phyloP scores from a whole-genome alignment of 1,140 invertebrate species.

The Trichonephila clavipes region DNA sequence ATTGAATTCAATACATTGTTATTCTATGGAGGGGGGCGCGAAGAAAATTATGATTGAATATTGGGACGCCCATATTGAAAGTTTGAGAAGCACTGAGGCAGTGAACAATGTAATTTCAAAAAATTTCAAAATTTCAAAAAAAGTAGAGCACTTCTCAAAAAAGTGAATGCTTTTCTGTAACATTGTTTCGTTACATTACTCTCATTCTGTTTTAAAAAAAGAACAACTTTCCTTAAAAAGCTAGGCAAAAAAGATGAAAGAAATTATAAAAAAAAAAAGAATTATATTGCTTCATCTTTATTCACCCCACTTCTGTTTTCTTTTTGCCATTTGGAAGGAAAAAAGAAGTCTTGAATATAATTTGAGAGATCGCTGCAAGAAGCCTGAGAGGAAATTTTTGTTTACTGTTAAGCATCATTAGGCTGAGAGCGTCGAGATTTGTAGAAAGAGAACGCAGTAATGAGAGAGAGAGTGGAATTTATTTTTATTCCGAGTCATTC shows the following conservation, averaged over 20 bases:
- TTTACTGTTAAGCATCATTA: slow-evolving; percentile 4
- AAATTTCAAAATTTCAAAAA: too few species aligned
- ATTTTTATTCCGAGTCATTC: not conserved
- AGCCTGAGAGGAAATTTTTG: not conserved
- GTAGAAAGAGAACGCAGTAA: not conserved
- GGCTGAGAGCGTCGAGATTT: not conserved
- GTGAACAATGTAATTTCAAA: too few species aligned
- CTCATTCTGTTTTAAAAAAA: too few species aligned
- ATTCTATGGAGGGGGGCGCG: too few species aligned
- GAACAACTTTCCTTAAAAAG: too few species aligned
- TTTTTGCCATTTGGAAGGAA: not conserved
- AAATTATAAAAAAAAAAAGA: not conserved
- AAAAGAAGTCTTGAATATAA: not conserved
- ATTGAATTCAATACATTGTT: too few species aligned
- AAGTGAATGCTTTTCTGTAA: too few species aligned
- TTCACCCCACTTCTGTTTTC: not conserved
- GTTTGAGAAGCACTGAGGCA: too few species aligned
- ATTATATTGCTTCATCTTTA: not conserved
- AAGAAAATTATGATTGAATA: too few species aligned
- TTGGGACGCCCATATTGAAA: too few species aligned
- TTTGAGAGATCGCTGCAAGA: not conserved
- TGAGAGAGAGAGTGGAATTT: not conserved
- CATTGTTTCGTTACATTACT: too few species aligned
- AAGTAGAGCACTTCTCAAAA: too few species aligned
- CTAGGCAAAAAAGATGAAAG: not conserved